Conservation (phyloP, 2,888 invertebrate genomes). For the Himalopsyche japonica region DNA sequence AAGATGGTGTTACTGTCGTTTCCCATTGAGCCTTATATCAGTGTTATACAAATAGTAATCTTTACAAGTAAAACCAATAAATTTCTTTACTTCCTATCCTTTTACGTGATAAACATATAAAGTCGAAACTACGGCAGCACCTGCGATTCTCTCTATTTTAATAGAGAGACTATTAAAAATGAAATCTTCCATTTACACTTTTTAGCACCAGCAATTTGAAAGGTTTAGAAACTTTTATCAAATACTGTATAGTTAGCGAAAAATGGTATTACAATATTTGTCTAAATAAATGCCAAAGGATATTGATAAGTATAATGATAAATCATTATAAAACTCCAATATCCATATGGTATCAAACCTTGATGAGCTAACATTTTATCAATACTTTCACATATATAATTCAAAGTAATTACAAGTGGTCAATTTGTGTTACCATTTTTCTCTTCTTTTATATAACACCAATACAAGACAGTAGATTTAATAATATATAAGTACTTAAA, state of each 20-base stretch:
- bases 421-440: not conserved
- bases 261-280: not conserved
- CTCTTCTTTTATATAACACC: not conserved
- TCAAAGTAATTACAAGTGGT: not conserved
- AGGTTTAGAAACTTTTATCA: not conserved
- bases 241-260: not conserved
- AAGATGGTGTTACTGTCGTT: not conserved
- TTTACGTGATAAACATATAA: conserved; percentile 39
- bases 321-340: too few species aligned
- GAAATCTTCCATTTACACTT: conserved; percentile 30
- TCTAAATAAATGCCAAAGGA: not conserved
- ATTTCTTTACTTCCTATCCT: conserved; percentile 29
- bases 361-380: too few species aligned
- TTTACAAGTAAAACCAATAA: conserved; percentile 31
- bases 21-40: not conserved
- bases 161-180: conserved; percentile 23
- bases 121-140: conserved; percentile 36
- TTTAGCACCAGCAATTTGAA: conserved; percentile 11
- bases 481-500: too few species aligned
- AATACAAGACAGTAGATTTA: not conserved
- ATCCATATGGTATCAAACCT: too few species aligned
- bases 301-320: too few species aligned
- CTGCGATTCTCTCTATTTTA: conserved; percentile 16
- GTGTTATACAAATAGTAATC: not conserved
- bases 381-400: too few species aligned